Percentiles rank a stretch among this genome's conserved stretches.
These are phyloP conservation scores for Heliconius ismenius DNA, from an alignment of 2,888 invertebrate genomes.

Conservation along the genomic window DNA sequence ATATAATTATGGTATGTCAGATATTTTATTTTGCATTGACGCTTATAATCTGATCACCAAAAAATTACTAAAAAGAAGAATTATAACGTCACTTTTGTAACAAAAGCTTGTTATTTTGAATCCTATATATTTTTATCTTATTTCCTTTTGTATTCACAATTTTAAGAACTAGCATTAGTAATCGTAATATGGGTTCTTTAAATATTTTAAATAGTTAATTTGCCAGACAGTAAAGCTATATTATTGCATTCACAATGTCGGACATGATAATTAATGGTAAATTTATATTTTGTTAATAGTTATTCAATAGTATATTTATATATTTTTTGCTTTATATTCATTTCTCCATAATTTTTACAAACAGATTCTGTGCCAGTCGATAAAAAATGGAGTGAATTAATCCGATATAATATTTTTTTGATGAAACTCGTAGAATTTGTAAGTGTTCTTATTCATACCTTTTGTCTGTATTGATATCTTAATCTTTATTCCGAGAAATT, in stretches of 20 bases:
- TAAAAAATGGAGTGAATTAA: slow-evolving; percentile 74
- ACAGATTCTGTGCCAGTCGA: slow-evolving; percentile 75
- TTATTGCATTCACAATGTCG: slow-evolving; percentile 56
- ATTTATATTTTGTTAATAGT: slow-evolving; percentile 4
- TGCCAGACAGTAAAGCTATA: not conserved
- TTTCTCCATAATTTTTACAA: slow-evolving; percentile 42
- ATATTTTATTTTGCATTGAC: not conserved
- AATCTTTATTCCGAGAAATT: slow-evolving; percentile 10
- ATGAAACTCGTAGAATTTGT: slow-evolving; percentile 78
- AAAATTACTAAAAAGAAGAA: slow-evolving; percentile 12
- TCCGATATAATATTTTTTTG: slow-evolving; percentile 75
- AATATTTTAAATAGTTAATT: slow-evolving; percentile 17
- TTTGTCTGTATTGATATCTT: slow-evolving; percentile 34
- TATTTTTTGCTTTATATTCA: not conserved
- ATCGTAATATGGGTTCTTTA: not conserved
- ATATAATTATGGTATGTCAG: not conserved
- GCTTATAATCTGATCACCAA: slow-evolving; percentile 5
- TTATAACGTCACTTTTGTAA: slow-evolving; percentile 6
- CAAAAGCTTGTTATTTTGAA: not conserved
- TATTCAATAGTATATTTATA: not conserved
- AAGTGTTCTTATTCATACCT: slow-evolving; percentile 53
- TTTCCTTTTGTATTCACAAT: slow-evolving; percentile 2
- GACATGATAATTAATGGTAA: slow-evolving; percentile 78
- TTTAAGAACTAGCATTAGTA: not conserved
- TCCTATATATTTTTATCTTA: not conserved